These are phyloP conservation scores for Platichthys flesus DNA, from an alignment of 2,113 vertebrate species.

Conservation along the genomic window DNA sequence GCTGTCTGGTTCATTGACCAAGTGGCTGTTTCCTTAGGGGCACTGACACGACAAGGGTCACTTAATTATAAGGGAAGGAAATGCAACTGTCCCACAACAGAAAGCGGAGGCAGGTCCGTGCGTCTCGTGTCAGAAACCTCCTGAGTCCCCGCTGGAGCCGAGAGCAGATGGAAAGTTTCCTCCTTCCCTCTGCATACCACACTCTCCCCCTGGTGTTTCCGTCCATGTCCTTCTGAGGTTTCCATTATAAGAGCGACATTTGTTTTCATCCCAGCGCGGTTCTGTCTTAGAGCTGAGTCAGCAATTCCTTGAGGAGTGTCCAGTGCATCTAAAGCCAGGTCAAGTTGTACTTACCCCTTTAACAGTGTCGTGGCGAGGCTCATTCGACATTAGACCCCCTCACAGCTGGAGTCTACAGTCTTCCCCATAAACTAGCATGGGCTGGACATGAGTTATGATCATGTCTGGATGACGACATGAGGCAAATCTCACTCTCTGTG, in stretches of 20 bases:
- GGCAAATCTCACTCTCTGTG: slow-evolving; percentile 7
- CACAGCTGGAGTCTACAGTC: slow-evolving; percentile 18
- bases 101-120: slow-evolving; percentile 16
- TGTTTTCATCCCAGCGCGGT: slow-evolving; percentile 32
- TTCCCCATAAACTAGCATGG: slow-evolving; percentile 18
- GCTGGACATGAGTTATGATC: slow-evolving; percentile 35
- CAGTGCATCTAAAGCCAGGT: slow-evolving; percentile 22
- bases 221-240: slow-evolving; percentile 59
- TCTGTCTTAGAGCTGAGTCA: slow-evolving; percentile 32
- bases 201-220: slow-evolving; percentile 45
- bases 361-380: slow-evolving; percentile 23
- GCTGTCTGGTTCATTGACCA: slow-evolving; percentile 47
- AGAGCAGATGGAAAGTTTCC: slow-evolving; percentile 60
- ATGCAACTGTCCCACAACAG: slow-evolving; percentile 27
- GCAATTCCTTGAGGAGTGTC: slow-evolving; percentile 36
- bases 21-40: slow-evolving; percentile 50
- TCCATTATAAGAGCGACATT: slow-evolving; percentile 64
- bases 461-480: neutral
- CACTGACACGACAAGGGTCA: slow-evolving; percentile 37
- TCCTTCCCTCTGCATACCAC: slow-evolving; percentile 37
- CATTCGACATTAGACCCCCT: slow-evolving; percentile 7
- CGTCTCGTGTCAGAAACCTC: slow-evolving; percentile 38
- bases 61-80: slow-evolving; percentile 35
- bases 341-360: neutral
- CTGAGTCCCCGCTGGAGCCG: slow-evolving; percentile 22